Base-by-base conservation (phyloP, 2,797 vertebrate species). In the Chaunax sp. region DNA sequence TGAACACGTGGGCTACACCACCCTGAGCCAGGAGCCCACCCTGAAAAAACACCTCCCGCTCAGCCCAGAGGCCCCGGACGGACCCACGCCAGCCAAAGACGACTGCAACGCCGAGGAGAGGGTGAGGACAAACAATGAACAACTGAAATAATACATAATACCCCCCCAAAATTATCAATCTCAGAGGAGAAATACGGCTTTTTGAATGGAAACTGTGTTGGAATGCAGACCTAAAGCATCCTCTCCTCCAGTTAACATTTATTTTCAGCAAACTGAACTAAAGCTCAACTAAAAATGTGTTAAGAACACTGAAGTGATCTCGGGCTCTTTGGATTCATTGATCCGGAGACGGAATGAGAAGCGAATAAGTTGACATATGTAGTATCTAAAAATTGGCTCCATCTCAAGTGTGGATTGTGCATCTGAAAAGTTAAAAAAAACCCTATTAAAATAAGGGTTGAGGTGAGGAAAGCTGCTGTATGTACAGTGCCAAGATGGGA, bases 1-100 rank as follows among this genome's bases (percentile, higher is more conserved):
- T 77, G 97, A 99, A 90, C 98, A 99, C 30, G 94, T 99, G 89
- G 98, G 98, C 92, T 99, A 99, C 95, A 99, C 98, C 90, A 99
- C 98, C 64, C 94, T 99, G 90, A 99, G 95, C 94, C 95, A 96
- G 86, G 97, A 98, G 90, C 96, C 96, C 83, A 90, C 96, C 30
- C 90, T 96, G 87, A 98, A 96, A 90, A 97, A 96, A 83, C 94
- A 94, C 75, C 61, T 90, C 82, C 94, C 96, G 28, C 78, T 90
- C 84, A 93, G 95, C 89, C 95, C 92, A 63, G 96, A 98, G 72
- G 83, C 91, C 55, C 92, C 93, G 18, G 95, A 96, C 50, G 95
- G 95, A 64, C 95, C 91, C 46, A 92, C 94, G 58, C 90, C 93
- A 16, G 83, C 90, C 67, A 95, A 83, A 69, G 95, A 97, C 45